Evolutionary conservation across 2,797 vertebrate species (phyloP).

Genomic region (Melanitta fusca): DNA sequence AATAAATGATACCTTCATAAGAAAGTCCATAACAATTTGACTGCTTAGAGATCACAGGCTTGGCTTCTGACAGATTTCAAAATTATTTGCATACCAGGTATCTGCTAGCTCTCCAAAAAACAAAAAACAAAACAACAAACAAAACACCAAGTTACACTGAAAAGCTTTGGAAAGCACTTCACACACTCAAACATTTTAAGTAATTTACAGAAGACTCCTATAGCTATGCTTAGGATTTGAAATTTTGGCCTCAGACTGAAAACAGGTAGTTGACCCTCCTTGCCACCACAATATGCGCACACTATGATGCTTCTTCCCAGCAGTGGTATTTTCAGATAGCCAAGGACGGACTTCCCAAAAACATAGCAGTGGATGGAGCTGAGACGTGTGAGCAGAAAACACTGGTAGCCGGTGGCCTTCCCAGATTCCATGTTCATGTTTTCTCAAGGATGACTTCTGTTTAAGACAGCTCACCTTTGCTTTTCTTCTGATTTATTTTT

Average conservation of each 20-base stretch:
- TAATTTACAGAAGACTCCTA: neutral
- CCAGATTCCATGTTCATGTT: neutral
- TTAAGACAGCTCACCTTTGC: neutral
- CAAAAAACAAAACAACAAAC: rapidly evolving
- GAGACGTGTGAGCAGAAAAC: neutral
- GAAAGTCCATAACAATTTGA: neutral
- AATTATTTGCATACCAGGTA: neutral
- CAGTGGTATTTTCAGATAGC: neutral
- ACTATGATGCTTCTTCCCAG: neutral
- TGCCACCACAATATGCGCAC: neutral
- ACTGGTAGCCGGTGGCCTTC: neutral
- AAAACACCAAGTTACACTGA: neutral
- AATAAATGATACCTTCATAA: neutral
- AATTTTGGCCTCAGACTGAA: neutral
- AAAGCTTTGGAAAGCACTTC: neutral
- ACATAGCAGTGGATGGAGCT: neutral
- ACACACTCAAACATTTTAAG: neutral
- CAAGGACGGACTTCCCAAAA: neutral
- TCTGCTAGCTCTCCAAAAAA: neutral
- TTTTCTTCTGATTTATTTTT: neutral
- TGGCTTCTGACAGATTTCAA: neutral
- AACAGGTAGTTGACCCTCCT: neutral
- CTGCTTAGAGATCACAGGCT: neutral
- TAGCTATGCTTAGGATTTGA: neutral
- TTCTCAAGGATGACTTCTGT: neutral